Base-by-base conservation (phyloP, 1,140 invertebrate species). In the Cryptotermes secundus region DNA sequence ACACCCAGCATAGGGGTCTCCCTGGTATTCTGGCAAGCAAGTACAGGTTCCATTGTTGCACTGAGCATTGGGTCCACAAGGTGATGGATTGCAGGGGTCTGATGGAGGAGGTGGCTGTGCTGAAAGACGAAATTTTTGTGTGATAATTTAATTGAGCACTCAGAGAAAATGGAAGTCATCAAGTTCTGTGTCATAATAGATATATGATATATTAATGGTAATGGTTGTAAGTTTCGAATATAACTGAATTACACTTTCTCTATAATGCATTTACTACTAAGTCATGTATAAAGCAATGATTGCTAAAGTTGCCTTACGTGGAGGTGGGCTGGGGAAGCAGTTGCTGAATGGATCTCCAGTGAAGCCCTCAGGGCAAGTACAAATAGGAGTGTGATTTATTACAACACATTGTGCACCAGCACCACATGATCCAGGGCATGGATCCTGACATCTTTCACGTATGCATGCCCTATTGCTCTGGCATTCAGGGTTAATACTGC, bases 21-120 rank as follows among this genome's bases (percentile, higher is more conserved):
- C 93, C 86, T 92, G 92, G 87, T 92, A 93, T 87, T 92, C 92
- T 59, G 91, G 89, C 45, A 91, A 86, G 87, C 94, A 95, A 36
- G 90, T 90, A 88, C 94, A 95, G 34, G 89, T 86, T 59, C 92
- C 92, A 87, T 91, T 89, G 84, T 92, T 88, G 87, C 96, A 96
- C 86, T 93, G 89, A 0, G 95, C 91, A 87, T 95, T 96, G 14
- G 92, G 90, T 72, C 95, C 96, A 88, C 96, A 96, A 2, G 93
- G 93, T 42, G 94, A 95, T 85, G 94, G 94, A 83, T 92, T 91
- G 85, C 95, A 96, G 19, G 93, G 93, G 88, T 95, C 92, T 9
- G 83, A 87, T 65, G 87, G 87, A 80, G 84, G 90, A 88, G 88
- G 86, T 79, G 90, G 91, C 86, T 90, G 89, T 86, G 89, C 91